Base-by-base conservation (phyloP, 2,113 vertebrate genomes). In the Motacilla alba region DNA sequence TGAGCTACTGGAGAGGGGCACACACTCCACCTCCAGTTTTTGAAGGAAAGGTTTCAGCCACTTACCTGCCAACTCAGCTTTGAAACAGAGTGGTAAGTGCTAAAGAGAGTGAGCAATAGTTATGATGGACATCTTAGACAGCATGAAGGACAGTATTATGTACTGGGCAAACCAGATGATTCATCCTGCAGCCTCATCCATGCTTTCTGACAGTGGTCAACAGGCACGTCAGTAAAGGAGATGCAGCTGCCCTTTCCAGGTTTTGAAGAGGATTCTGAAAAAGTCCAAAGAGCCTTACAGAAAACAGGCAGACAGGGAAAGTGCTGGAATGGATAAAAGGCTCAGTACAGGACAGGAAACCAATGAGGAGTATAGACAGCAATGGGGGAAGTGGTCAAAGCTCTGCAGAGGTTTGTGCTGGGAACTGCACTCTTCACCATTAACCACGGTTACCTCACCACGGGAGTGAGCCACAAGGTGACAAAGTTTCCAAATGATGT, bases 61-160 rank as follows among this genome's bases (percentile, higher is more conserved):
- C 59, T 92, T 53, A 37, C 26, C 80, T 77, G 76, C 62, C 86
- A 90, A 30, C 37, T 90, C 37, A 83, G 7, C 28, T 43, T 66
- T 87, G 87, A 62, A 77, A 67, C 23, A 67, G n/a, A 78, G 28
- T 7, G 8, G 12, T 28, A 64, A 90, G 17, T 21, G 72, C 68
- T 37, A 39, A 37, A 47, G 18, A 53, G 44, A 62, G 31, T 4
- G 30, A 95, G 44, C 37, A 37, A 21, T 2, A 79, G 30, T 8
- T 33, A 82, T n/a, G 52, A 85, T 0, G 0, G n/a, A 60, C 35
- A 87, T 31, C 66, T 44, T 21, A 46, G 66, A 52, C 0, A 1
- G 33, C 4, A 6, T 28, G 60, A 88, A 76, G 46, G 70, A 73
- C 75, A 66, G 12, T 2, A 0, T n/a, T 27, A 37, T 49, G 31